These are phyloP conservation scores for Ailuropoda melanoleuca DNA, from an alignment of 2,113 vertebrate genomes.

Conservation along the genomic window DNA sequence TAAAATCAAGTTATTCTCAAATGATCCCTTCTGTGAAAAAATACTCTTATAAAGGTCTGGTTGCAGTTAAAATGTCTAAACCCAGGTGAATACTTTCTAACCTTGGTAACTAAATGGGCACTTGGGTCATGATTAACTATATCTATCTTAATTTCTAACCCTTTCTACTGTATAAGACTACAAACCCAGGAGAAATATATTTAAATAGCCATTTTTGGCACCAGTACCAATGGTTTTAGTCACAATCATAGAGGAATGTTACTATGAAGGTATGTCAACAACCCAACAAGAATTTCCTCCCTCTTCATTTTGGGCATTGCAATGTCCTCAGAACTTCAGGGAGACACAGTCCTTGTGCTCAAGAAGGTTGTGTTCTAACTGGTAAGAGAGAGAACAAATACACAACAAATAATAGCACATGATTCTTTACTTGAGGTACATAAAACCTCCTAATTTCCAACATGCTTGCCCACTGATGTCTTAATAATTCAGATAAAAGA, in stretches of 20 bases:
- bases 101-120: neutral
- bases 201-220: conserved; percentile 4
- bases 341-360: neutral
- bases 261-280: neutral
- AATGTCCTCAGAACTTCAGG: neutral
- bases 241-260: neutral
- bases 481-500: neutral
- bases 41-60: neutral
- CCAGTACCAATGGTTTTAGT: neutral
- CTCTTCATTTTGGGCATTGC: neutral
- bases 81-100: conserved; percentile 5
- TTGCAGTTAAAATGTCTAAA: neutral
- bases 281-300: neutral
- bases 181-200: neutral
- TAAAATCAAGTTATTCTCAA: conserved; percentile 30
- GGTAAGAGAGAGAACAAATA: neutral
- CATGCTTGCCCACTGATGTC: neutral
- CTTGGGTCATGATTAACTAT: neutral
- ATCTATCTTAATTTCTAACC: neutral
- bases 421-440: neutral
- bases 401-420: neutral
- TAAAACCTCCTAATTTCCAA: neutral
- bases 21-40: conserved; percentile 6
- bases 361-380: neutral
- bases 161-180: neutral